Conservation (phyloP, 2,888 invertebrate species). For the Creontiades dilutus region DNA sequence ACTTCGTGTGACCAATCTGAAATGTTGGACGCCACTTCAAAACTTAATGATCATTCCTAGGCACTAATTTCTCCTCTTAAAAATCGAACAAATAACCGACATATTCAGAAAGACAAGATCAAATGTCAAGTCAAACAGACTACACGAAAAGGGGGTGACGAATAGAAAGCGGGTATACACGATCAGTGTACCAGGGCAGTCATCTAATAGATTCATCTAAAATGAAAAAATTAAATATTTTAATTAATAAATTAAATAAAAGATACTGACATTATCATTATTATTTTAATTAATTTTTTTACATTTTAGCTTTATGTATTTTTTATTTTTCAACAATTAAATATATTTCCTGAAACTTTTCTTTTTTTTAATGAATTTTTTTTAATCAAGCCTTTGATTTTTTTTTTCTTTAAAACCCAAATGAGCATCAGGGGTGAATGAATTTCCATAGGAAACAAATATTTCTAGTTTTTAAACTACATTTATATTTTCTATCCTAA, state of each 20-base stretch:
- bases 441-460: slow-evolving; percentile 75
- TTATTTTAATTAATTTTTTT: slow-evolving; percentile 9
- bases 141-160: neutral
- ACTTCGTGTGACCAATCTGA: too few relatives aligned
- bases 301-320: neutral
- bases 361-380: slow-evolving; percentile 46
- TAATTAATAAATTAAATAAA: neutral
- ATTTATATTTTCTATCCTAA: slow-evolving; percentile 50
- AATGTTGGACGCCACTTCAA: too few relatives aligned
- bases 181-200: neutral
- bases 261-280: slow-evolving; percentile 24
- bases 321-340: slow-evolving; percentile 49
- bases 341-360: slow-evolving; percentile 42
- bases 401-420: slow-evolving; percentile 58
- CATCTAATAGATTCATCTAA: slow-evolving; percentile 5
- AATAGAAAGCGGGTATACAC: neutral
- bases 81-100: neutral
- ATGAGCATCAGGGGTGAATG: slow-evolving; percentile 73
- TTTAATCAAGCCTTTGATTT: slow-evolving; percentile 30
- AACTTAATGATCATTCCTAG: too few relatives aligned
- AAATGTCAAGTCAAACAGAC: neutral
- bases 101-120: neutral
- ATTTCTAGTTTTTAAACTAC: slow-evolving; percentile 61
- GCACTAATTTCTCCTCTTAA: too few relatives aligned
- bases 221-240: neutral